Base-by-base conservation (phyloP, 2,888 invertebrate genomes). In the Lithophane semibrunnea region DNA sequence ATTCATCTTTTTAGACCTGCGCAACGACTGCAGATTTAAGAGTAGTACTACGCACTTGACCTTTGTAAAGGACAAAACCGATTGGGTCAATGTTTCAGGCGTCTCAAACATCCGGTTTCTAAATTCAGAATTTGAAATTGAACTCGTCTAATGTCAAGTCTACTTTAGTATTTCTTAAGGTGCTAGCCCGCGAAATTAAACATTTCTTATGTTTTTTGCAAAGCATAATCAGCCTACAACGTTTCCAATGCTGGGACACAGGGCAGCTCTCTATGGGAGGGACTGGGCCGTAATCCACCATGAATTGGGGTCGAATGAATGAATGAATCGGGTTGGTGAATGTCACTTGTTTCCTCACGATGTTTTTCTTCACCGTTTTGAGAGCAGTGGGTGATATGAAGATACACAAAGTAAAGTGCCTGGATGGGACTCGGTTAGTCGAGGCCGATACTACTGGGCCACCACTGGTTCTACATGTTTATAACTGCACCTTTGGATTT, bases 11-110 rank as follows among this genome's bases (percentile, higher is more conserved):
- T 42, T 54, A n/a, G 58, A 60, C 47, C 65, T 75, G 81, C 79
- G 81, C 70, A 69, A 49, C 37, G 68, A 12, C 44, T 65, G 42
- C 24, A 65, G 3, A 69, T 69, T 78, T 73, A 4, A 42, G 47
- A 24, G 18, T 29, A 13, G 5, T 52, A 47, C 37, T 67, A 63
- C 82, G 78, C 82, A 82, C 21, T 29, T 68, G 82, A 77, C 77
- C 80, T 81, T 73, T 9, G 0, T n/a, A 49, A 73, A 77, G 77
- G 80, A 56, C 82, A 61, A 18, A 37, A 52, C 13, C n/a, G 49
- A 61, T 61, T 61, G 60, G 52, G 44, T 71, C 71, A 61, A 56
- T 66, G 63, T 76, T 64, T 81, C 21, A 37, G 37, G 1, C 52
- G 49, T 16, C 49, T 56, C 21, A 5, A 54, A 54, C 54, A 54